Conservation (phyloP, 2,888 invertebrate species). For the Odontomyia ornata region DNA sequence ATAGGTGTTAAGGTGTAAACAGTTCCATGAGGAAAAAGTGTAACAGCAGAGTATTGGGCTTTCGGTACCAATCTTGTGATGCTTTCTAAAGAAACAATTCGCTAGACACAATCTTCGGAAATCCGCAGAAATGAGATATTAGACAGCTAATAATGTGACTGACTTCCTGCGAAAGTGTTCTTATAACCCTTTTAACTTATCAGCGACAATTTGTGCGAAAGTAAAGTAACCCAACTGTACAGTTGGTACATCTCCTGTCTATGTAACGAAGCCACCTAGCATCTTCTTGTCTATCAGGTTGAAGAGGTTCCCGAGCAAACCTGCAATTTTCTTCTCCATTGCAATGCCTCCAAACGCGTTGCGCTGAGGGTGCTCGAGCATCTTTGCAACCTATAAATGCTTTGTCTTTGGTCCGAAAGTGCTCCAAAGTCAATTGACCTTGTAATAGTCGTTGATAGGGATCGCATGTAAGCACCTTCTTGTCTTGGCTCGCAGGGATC, state of each 20-base stretch:
- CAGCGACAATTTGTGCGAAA: neutral
- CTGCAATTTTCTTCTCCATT: slow-evolving; percentile 19
- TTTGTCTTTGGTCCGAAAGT: slow-evolving; percentile 36
- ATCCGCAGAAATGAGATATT: no score
- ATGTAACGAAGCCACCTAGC: neutral
- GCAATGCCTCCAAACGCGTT: neutral
- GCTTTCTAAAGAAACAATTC: no score
- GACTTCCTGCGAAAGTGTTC: no score
- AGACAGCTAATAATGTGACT: no score
- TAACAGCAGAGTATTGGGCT: neutral
- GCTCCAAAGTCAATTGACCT: slow-evolving; percentile 28
- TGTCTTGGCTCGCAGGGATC: neutral
- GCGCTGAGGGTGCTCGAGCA: neutral
- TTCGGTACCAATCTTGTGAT: neutral
- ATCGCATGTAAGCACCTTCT: slow-evolving; percentile 36
- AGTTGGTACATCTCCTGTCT: neutral
- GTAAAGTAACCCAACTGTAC: neutral
- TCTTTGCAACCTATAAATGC: neutral
- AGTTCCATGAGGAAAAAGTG: neutral
- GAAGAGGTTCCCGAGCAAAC: neutral
- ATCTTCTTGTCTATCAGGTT: neutral
- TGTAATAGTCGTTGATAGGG: slow-evolving; percentile 32
- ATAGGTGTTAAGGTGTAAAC: no score
- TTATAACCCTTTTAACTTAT: no score
- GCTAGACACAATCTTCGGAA: no score